Evolutionary conservation across 1,140 invertebrate species (phyloP).

Genomic region (Amphibalanus amphitrite): DNA sequence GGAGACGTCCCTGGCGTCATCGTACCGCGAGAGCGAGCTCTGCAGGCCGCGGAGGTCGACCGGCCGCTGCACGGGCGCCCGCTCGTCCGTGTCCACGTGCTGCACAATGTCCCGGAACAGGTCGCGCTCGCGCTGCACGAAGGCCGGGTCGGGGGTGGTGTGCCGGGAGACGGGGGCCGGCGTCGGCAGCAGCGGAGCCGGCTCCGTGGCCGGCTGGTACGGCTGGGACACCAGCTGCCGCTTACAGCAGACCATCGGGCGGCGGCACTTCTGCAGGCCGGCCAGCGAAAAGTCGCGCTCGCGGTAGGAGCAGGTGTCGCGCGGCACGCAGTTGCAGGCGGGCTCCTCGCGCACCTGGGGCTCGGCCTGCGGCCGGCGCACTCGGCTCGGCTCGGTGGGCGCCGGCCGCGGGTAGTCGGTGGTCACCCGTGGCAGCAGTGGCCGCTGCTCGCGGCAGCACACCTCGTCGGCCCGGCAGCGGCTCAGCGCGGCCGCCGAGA

Average conservation of each 20-base stretch:
- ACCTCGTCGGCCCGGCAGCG: neutral
- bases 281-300: neutral
- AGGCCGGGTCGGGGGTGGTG: neutral
- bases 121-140: neutral
- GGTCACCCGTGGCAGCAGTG: neutral
- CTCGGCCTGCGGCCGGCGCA: neutral
- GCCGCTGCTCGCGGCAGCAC: neutral
- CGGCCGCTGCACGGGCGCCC: neutral
- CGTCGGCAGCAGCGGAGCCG: neutral
- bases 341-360: neutral
- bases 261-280: neutral
- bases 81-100: neutral
- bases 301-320: neutral
- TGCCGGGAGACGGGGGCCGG: no score
- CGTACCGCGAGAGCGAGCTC: neutral
- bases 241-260: neutral
- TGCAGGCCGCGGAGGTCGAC: neutral
- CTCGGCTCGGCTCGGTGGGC: no score
- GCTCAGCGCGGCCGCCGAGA: no score
- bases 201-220: neutral
- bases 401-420: neutral
- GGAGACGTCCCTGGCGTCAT: neutral
- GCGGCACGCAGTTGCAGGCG: neutral
- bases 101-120: neutral
- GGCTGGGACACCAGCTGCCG: no score